Base-by-base conservation (phyloP, 2,797 vertebrate genomes). In the Babyrousa celebensis region DNA sequence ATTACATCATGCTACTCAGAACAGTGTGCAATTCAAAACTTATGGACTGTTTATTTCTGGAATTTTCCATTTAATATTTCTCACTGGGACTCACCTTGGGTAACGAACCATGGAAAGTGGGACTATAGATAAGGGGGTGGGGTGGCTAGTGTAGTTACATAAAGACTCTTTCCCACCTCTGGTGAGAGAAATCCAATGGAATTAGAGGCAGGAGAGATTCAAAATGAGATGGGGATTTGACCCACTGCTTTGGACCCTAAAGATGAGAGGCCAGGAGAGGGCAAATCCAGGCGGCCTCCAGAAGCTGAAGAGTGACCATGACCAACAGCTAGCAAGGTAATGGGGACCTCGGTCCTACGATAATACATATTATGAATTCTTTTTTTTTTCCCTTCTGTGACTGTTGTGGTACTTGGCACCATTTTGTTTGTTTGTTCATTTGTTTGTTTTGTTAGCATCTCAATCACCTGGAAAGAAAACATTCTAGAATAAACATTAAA, bases 161-260 rank as follows among this genome's bases (percentile, higher is more conserved):
- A 6, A 78, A 92, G 90, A 84, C 14, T 58, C 8, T 78, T 58
- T 32, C 14, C 56, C 48, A 82, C 10, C 68, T 23, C 12, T 29
- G 21, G 43, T 56, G 79, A 95, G 65, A 93, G 40, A 65, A 89
- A 48, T 71, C n/a, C 63, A 92, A n/a, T 12, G 56, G 15, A 54
- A 70, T 43, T 78, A 78, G 78, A n/a, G 25, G 25, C 40, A 88
- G 20, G 54, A 88, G 70, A 89, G 27, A 87, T 21, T 77, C 23
- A 92, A 62, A 52, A 36, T 7, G 52, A 52, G 60, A 74, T 2
- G 70, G 40, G 56, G 40, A 65, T 63, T 78, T n/a, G 18, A 70
- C 9, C 18, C 21, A 7, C 27, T 63, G 12, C 23, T 54, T 54
- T 12, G 32, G 56, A 27, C 14, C 77, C 3, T 54, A 54, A 88